Base-by-base conservation (phyloP, 1,140 invertebrate species). In the Gonatopus flavifemur region DNA sequence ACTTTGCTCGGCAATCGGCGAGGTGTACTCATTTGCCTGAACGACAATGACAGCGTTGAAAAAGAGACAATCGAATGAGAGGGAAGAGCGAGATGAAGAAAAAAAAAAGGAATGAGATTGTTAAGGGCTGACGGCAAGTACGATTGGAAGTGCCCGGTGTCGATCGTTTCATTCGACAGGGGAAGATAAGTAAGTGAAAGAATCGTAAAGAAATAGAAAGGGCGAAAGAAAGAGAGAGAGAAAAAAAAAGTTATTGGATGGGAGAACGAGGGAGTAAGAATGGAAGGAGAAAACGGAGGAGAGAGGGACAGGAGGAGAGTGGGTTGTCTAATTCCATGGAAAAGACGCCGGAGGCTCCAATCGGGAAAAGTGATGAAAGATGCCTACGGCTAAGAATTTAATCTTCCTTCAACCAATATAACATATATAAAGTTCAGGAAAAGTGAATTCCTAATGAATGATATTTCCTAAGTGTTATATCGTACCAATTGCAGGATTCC, bases 21-120 rank as follows among this genome's bases (percentile, higher is more conserved):
- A 48, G 18, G 41, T 48, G 32, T 37, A 41, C 38, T 48, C 24
- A 31, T 48, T 48, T 35, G 35, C 45, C 41, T 48, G 45, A 48
- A 39, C 41, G 38, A 48, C 40, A 18, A 47, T 41, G 37, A 24
- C 25, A 16, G n/a, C n/a, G 13, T 8, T 4, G 20, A 41, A 47
- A 31, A 21, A 28, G 45, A 37, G 37, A 47, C 20, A 39, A 49
- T 25, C 36, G 36, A 52, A 15, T n/a, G 38, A 13, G 43, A 12
- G 38, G 20, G 15, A 38, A 41, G 6, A 5, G 31, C 7, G n/a
- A 38, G 22, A 42, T 2, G 20, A 15, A 16, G 13, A 51, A 16
- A 51, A 18, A 2, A 19, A 1, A 18, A 20, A 49, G 9, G 41
- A 16, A 13, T 2, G 18, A 7, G 33, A 4, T 18, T 21, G n/a